Base-by-base conservation (phyloP, 2,888 invertebrate genomes). In the Beris morrisii region DNA sequence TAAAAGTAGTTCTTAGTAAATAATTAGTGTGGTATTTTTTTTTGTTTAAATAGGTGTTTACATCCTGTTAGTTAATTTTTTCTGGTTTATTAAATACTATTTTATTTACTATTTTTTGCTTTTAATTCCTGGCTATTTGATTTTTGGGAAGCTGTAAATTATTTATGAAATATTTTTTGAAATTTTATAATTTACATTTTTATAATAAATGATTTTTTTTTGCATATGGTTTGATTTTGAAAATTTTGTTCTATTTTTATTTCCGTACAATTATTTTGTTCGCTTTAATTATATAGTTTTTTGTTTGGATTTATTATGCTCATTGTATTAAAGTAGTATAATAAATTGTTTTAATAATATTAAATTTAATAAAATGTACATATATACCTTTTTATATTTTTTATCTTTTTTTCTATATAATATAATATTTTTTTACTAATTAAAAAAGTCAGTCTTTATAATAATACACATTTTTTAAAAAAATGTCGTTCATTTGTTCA, bases 381-480 rank as follows among this genome's bases (percentile, higher is more conserved):
- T 63, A 55, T 58, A 65, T 58, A 53, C 56, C 55, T 46, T 66
- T 59, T 53, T 65, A 56, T 48, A 64, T 13, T 56, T 56, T 48
- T 45, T 46, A 7, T 38, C 30, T 57, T 52, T 43, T 64, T 46
- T 5, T 64, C 48, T 53, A 68, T 38, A 64, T 52, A 63, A 64
- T 54, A 13, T 61, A 68, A 65, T 66, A 63, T 65, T 65, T 55
- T 38, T 65, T 64, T 65, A 65, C 53, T 65, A 55, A 65, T 55
- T 68, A 66, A 68, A 68, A 67, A 68, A 68, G 68, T 68, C 68
- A 68, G 68, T 68, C 68, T 68, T 68, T 46, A 68, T 65, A 65
- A 67, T 67, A 66, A 68, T 58, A 66, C 53, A 66, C 63, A 65
- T 65, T 65, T 57, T 58, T 64, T 28, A 57, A 65, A 54, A 64